Percentiles rank a stretch among this genome's conserved stretches.
phyloP scores from a whole-genome alignment of 2,113 vertebrate genomes.

The Nyctereutes procyonoides region DNA sequence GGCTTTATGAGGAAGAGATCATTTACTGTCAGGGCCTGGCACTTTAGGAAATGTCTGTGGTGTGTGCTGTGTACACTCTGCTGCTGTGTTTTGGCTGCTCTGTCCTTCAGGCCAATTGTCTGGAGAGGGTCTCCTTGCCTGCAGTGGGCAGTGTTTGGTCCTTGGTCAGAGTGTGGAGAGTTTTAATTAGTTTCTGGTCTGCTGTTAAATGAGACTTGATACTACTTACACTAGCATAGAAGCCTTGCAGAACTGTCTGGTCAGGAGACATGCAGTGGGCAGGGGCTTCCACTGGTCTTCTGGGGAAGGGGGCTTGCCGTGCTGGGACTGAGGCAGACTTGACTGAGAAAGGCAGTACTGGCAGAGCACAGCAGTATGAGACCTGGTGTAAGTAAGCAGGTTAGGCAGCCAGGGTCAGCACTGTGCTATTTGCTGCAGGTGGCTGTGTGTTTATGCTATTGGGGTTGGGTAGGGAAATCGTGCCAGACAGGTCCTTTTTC shows the following conservation, averaged over 20 bases:
- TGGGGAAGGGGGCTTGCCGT: not conserved
- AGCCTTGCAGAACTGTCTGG: not conserved
- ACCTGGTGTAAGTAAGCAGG: not conserved
- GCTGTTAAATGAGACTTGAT: not conserved
- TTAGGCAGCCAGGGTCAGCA: not conserved
- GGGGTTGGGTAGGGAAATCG: not conserved
- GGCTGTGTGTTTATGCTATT: not conserved
- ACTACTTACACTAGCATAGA: not conserved
- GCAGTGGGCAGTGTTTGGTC: not conserved
- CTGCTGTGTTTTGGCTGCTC: not conserved
- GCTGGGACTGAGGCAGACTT: not conserved
- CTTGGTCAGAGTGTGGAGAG: not conserved
- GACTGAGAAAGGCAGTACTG: not conserved
- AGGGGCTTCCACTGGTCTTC: not conserved
- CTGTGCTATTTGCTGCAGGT: not conserved
- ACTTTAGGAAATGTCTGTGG: not conserved
- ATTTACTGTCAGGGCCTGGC: not conserved
- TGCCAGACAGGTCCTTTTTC: not conserved
- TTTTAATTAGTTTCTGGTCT: not conserved
- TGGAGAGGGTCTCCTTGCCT: not conserved
- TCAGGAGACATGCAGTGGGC: not conserved
- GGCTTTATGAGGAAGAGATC: not conserved
- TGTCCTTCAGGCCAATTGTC: not conserved
- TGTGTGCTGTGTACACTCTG: not conserved
- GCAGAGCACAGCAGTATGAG: not conserved